phyloP scores from a whole-genome alignment of 1,140 invertebrate species.

The Condylostylus longicornis region DNA sequence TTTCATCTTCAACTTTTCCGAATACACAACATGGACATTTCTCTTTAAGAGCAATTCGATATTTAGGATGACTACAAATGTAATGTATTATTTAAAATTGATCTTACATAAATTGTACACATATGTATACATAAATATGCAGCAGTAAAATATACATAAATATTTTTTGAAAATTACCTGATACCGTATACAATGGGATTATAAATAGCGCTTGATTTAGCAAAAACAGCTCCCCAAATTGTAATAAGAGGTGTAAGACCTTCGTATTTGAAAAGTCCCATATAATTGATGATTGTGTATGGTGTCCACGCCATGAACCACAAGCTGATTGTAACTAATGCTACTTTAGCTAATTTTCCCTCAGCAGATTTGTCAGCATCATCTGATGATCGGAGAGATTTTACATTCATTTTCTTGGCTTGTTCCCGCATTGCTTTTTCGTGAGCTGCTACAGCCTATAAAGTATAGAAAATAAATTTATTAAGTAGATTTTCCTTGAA shows the following conservation, averaged over 20 bases:
- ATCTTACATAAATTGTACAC: neutral
- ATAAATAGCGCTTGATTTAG: conserved; percentile 63
- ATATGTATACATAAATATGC: neutral
- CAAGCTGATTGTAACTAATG: conserved; percentile 62
- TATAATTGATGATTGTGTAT: conserved; percentile 64
- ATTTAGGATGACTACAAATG: conserved; percentile 54
- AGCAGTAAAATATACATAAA: neutral
- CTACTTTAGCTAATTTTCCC: conserved; percentile 63
- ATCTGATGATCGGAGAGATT: conserved; percentile 54
- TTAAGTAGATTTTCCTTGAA: neutral
- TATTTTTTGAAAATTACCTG: conserved; percentile 35
- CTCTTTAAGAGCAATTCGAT: conserved; percentile 50
- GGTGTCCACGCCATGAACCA: conserved; percentile 79
- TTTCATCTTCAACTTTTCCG: conserved; percentile 27
- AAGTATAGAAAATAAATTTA: conserved; percentile 3
- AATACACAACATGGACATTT: conserved; percentile 55
- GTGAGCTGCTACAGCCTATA: conserved; percentile 56
- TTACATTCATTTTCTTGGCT: conserved; percentile 74
- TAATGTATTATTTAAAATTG: neutral
- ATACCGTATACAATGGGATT: conserved; percentile 74
- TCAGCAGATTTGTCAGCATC: conserved; percentile 50
- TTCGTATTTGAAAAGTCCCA: conserved; percentile 51
- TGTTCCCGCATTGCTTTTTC: conserved; percentile 69
- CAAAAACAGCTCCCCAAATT: conserved; percentile 65
- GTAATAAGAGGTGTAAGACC: conserved; percentile 55